phyloP scores from a whole-genome alignment of 1,140 invertebrate genomes.

The Wiebesia pumilae region DNA sequence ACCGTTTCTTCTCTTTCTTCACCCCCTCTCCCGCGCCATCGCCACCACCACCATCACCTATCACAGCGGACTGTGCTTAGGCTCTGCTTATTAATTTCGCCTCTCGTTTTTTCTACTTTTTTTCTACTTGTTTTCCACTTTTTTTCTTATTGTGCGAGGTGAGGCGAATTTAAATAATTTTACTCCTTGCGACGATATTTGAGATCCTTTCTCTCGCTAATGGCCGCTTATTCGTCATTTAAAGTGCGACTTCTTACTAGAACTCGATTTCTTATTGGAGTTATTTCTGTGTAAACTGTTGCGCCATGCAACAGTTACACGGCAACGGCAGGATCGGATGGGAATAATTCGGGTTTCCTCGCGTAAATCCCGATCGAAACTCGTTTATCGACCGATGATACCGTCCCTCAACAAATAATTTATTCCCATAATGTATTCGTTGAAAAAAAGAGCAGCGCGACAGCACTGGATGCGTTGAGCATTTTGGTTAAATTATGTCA shows the following conservation, averaged over 20 bases:
- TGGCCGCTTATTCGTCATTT: background rate
- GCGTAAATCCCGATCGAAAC: no score
- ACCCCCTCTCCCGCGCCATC: background rate
- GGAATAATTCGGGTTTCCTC: no score
- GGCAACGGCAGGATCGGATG: no score
- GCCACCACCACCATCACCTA: background rate
- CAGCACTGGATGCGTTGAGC: background rate
- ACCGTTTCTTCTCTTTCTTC: background rate
- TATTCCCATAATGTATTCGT: background rate
- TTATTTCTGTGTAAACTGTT: background rate
- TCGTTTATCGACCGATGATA: no score
- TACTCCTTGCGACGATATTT: background rate
- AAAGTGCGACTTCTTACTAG: background rate
- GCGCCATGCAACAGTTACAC: background rate
- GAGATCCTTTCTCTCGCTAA: background rate
- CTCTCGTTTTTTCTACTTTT: background rate
- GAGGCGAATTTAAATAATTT: background rate
- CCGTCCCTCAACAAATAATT: background rate
- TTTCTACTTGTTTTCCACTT: background rate
- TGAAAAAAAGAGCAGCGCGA: no score
- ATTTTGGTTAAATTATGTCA: background rate
- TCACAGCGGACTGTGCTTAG: background rate
- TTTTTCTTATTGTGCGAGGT: background rate
- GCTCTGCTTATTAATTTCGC: slow-evolving; percentile 24
- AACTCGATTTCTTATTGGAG: background rate